Percentiles rank a stretch among this genome's conserved stretches.
phyloP scores from a whole-genome alignment of 2,888 invertebrate genomes.

The Apamea crenata region DNA sequence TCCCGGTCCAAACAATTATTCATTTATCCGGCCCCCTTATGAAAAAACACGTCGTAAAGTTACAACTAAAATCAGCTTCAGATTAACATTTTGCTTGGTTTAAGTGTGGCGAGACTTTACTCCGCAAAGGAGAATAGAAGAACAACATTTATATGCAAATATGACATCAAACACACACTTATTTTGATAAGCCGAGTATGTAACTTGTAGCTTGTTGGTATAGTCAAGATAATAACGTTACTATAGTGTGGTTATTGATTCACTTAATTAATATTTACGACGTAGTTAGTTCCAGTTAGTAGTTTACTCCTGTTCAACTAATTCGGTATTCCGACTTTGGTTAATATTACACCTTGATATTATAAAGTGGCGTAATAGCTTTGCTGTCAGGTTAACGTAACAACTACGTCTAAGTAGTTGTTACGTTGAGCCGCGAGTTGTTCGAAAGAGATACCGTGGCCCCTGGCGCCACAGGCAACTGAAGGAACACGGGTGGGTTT shows the following conservation, averaged over 20 bases:
- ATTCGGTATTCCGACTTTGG: constrained; percentile 1
- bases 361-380: not conserved
- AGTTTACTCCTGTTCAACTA: constrained; percentile 4
- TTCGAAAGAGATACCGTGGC: too few relatives aligned
- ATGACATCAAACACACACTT: too few relatives aligned
- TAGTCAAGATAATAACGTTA: not conserved
- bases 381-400: not conserved
- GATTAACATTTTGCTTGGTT: not conserved
- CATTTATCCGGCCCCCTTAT: not conserved
- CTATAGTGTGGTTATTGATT: constrained; percentile 1
- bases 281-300: constrained; percentile 21
- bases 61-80: not conserved
- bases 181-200: not conserved
- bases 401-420: too few relatives aligned
- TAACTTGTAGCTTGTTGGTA: not conserved
- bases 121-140: not conserved
- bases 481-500: too few relatives aligned
- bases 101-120: not conserved
- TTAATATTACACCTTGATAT: constrained; percentile 5
- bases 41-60: not conserved
- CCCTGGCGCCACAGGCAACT: too few relatives aligned
- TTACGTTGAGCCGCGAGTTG: too few relatives aligned
- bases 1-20: not conserved
- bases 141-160: not conserved
- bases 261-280: constrained; percentile 39